phyloP scores from a whole-genome alignment of 2,888 invertebrate genomes.

The Drosophila affinis region DNA sequence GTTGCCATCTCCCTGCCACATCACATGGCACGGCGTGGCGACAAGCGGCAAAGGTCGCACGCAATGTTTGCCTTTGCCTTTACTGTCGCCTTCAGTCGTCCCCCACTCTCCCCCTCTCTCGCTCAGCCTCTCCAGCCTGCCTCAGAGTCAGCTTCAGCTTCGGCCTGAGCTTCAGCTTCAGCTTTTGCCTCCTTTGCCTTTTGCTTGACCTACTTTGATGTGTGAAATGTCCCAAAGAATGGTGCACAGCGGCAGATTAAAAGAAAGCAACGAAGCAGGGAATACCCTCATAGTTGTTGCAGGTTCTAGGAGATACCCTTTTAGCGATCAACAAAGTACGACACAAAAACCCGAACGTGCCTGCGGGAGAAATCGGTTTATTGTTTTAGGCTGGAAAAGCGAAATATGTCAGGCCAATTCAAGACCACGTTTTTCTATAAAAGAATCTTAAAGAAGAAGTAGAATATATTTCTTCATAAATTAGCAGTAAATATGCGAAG shows the following conservation, averaged over 20 bases:
- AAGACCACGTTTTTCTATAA: no score
- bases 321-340: no score
- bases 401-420: no score
- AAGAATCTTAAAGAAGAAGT: no score
- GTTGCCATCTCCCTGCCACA: conserved; percentile 64
- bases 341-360: no score
- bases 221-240: conserved; percentile 69
- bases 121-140: background rate
- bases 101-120: no score
- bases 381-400: no score
- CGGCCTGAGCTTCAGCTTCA: conserved; percentile 7
- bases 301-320: background rate
- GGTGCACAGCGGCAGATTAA: conserved; percentile 18
- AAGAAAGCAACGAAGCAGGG: background rate
- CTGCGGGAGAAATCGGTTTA: no score
- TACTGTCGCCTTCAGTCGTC: no score
- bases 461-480: no score
- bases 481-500: no score
- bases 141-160: background rate
- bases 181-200: conserved; percentile 39
- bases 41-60: conserved; percentile 75
- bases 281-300: background rate
- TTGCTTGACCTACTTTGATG: conserved; percentile 75
- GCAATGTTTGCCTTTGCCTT: conserved; percentile 59
- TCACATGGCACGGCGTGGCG: conserved; percentile 59